phyloP scores from a whole-genome alignment of 1,140 invertebrate species.

The Ridgeia piscesae region DNA sequence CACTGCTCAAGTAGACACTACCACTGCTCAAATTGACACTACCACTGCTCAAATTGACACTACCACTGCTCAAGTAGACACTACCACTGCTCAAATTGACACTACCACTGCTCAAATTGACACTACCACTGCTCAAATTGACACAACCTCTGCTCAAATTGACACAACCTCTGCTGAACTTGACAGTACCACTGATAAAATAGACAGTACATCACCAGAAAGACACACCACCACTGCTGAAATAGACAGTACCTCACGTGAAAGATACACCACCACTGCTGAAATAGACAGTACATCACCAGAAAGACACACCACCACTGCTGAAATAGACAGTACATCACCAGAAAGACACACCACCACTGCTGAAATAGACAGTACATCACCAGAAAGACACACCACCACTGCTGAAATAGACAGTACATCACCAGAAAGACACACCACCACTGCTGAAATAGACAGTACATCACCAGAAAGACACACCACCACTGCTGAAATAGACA shows the following conservation, averaged over 20 bases:
- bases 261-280: background rate
- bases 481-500: background rate
- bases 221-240: background rate
- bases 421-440: background rate
- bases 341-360: background rate
- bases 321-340: background rate
- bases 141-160: background rate
- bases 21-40: background rate
- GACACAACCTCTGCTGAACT: background rate
- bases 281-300: background rate
- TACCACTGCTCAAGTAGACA: background rate
- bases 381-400: too few species aligned
- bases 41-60: background rate
- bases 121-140: background rate
- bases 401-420: background rate
- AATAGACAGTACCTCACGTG: background rate
- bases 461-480: background rate
- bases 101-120: background rate
- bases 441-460: background rate
- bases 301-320: background rate
- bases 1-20: background rate
- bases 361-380: background rate
- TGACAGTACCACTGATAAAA: background rate
- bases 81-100: background rate
- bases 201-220: background rate